Percentiles rank a stretch among this genome's conserved stretches.
Evolutionary conservation across 2,797 vertebrate genomes (phyloP).

Genomic region (Diplodus puntazzo): DNA sequence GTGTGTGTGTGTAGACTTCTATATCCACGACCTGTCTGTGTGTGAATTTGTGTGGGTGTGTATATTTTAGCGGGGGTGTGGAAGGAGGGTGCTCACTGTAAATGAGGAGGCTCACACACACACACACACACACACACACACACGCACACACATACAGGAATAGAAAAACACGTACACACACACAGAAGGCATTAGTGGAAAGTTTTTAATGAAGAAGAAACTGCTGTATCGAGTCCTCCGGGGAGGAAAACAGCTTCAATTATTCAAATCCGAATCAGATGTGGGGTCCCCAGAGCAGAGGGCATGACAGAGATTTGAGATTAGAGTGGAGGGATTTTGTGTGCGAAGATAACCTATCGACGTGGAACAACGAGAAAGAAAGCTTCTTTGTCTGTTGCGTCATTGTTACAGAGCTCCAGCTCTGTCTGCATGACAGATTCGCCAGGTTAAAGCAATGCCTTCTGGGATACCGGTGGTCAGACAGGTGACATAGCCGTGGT

Average conservation of each 20-base stretch:
- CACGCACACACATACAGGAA: background rate
- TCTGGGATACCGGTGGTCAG: conserved; percentile 71
- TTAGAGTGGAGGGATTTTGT: conserved; percentile 49
- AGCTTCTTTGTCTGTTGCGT: conserved; percentile 49
- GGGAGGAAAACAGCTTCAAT: conserved; percentile 56
- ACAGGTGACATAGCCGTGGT: conserved; percentile 77
- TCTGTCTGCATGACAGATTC: conserved; percentile 45
- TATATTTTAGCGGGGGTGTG: conserved; percentile 61
- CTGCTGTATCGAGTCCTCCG: conserved; percentile 62
- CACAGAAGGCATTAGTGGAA: conserved; percentile 57
- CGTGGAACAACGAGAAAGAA: background rate
- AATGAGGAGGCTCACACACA: conserved; percentile 26
- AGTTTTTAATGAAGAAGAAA: conserved; percentile 76
- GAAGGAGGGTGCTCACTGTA: conserved; percentile 41
- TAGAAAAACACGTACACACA: conserved; percentile 10
- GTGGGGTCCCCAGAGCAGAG: conserved; percentile 53
- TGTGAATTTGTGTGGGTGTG: conserved; percentile 61
- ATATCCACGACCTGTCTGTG: conserved; percentile 40
- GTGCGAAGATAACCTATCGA: conserved; percentile 44
- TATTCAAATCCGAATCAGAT: conserved; percentile 69
- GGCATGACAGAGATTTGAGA: conserved; percentile 65
- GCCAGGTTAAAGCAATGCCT: conserved; percentile 63
- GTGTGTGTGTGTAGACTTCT: conserved; percentile 31
- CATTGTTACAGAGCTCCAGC: conserved; percentile 57
- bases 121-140: background rate